Evolutionary conservation across 2,888 invertebrate genomes (phyloP), one percentile per base, ranked within the genome.

Genomic region (Zhuqinia jingwanae): DNA sequence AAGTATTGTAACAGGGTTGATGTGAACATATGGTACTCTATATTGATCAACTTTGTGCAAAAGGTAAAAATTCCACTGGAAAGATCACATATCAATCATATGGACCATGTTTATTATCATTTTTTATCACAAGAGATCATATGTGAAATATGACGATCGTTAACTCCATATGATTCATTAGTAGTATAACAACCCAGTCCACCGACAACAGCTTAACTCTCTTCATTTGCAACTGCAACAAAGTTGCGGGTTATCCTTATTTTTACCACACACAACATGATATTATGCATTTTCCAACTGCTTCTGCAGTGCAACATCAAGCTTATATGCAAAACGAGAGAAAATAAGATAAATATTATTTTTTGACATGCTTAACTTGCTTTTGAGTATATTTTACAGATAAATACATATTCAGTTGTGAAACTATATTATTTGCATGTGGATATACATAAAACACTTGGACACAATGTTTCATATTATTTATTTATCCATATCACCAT

Each of bases 381-480:
- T n/a, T n/a, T n/a, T n/a, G n/a, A n/a, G n/a, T n/a, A n/a, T n/a
- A n/a, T n/a, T n/a, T n/a, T n/a, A n/a, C n/a, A n/a, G n/a, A n/a
- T n/a, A n/a, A n/a, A n/a, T n/a, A n/a, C n/a, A n/a, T n/a, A n/a
- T n/a, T n/a, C n/a, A n/a, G n/a, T n/a, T n/a, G n/a, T n/a, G n/a
- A n/a, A n/a, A n/a, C n/a, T n/a, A n/a, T n/a, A n/a, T n/a, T n/a
- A n/a, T n/a, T n/a, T n/a, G n/a, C n/a, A n/a, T n/a, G n/a, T n/a
- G n/a, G n/a, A n/a, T n/a, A n/a, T n/a, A n/a, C 60, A 25, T 60
- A 45, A 58, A 78, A 78, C 77, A 78, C 45, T 78, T 78, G 77
- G 42, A 58, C 45, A 78, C 58, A 78, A 58, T 25, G 77, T 78
- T 78, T 42, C 77, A 78, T 63, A 60, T 45, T 20, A 73, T 36